Evolutionary conservation across 2,888 invertebrate genomes (phyloP), one percentile per base, ranked within the genome.

Genomic region (Amiota communis): DNA sequence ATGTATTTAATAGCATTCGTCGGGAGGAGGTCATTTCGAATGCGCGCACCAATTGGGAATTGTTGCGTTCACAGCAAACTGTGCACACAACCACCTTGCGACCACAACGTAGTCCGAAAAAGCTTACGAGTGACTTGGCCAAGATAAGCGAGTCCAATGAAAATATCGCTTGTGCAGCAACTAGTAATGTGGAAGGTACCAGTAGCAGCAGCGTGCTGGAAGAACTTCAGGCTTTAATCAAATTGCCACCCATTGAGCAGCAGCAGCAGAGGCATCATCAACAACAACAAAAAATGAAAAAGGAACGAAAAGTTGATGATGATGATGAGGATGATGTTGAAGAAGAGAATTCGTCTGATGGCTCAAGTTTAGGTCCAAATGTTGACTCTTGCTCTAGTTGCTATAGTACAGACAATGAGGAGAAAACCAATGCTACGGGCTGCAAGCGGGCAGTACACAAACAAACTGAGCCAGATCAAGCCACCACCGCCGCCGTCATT

Each of bases 31-130:
- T 95, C 3, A 96, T 96, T 77, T 94, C 95, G 57, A 96, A 96
- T 86, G 96, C 96, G 1, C 92, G 95, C 77, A 95, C 95, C n/a
- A 96, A 95, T 86, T 96, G 96, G 96, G 95, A 96, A 87, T 89
- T 95, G 68, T 89, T 95, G 13, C 91, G 95, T 75, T 93, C 94
- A 4, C 94, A 93, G 90, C 90, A 90, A 71, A 87, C 87, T 0
- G 69, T 82, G 46, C 82, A 84, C 17, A 77, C 61, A 6, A 36
- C 36, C 8, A 48, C 74, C 15, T 12, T 69, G 51, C 53, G 64
- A 13, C 51, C 71, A n/a, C 67, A 86, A 53, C 85, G 86, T 10
- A 53, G 86, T 2, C 83, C 86, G 47, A 83, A 81, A 49, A 78
- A 79, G 15, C 76, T 85, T 0, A 86, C 81, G 65, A 80, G 78